Conservation (phyloP, 1,140 invertebrate genomes). For the Anastrepha obliqua region DNA sequence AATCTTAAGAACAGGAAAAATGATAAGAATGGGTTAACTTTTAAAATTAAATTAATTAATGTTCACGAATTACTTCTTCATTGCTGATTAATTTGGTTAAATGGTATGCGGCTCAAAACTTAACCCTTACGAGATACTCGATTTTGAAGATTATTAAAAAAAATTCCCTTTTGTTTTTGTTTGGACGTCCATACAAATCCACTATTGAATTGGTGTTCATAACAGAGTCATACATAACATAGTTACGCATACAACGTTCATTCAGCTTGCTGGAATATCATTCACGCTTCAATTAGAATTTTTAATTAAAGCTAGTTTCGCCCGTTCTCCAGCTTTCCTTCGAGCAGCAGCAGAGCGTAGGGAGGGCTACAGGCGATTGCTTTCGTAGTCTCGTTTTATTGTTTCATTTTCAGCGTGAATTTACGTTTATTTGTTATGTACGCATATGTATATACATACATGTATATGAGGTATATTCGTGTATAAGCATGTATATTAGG, state of each 20-base stretch:
- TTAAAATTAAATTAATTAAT: too few relatives aligned
- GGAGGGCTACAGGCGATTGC: neutral
- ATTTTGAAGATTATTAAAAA: too few relatives aligned
- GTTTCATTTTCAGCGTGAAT: neutral
- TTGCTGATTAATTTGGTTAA: too few relatives aligned
- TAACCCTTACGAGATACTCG: too few relatives aligned
- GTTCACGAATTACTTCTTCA: too few relatives aligned
- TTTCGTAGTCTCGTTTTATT: neutral
- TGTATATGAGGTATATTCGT: too few relatives aligned
- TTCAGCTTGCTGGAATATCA: neutral
- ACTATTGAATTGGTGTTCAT: too few relatives aligned
- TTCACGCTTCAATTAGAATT: constrained; percentile 50
- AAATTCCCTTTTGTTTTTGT: too few relatives aligned
- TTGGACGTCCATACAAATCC: too few relatives aligned
- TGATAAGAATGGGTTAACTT: too few relatives aligned
- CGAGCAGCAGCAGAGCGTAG: neutral
- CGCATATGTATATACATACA: neutral
- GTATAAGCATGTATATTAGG: neutral
- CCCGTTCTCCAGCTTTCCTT: neutral
- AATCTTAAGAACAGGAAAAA: too few relatives aligned
- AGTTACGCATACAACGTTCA: neutral
- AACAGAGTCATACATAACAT: neutral
- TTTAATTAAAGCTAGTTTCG: constrained; percentile 42
- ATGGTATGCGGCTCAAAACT: too few relatives aligned
- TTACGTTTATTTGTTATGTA: constrained; percentile 17